Evolutionary conservation across 2,797 vertebrate species (phyloP).

Genomic region (Ciconia nigra): DNA sequence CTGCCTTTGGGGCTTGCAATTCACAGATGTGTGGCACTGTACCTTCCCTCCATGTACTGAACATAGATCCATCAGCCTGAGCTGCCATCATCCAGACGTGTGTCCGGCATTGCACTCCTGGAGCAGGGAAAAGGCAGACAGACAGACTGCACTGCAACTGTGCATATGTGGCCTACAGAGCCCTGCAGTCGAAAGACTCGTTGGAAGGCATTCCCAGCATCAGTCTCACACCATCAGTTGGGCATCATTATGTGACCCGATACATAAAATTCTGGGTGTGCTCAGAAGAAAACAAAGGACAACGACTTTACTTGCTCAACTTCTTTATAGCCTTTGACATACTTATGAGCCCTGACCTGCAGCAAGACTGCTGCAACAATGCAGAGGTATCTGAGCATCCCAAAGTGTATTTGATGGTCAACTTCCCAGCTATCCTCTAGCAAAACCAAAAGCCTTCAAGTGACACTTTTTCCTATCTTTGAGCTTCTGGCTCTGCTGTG

Average conservation of each 20-base stretch:
- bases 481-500: not conserved
- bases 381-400: not conserved
- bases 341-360: not conserved
- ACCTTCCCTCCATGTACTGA: not conserved
- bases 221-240: not conserved
- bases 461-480: not conserved
- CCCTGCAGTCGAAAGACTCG: rapidly evolving
- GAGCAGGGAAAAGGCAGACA: not conserved
- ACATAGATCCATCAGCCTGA: not conserved
- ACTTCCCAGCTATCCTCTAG: not conserved
- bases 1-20: not conserved
- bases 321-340: not conserved
- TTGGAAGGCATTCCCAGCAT: not conserved
- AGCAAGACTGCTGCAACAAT: not conserved
- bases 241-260: rapidly evolving
- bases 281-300: not conserved
- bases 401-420: rapidly evolving
- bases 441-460: not conserved
- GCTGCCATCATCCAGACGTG: not conserved
- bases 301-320: not conserved
- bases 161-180: not conserved
- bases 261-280: not conserved
- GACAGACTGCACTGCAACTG: not conserved
- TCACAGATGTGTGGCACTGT: not conserved
- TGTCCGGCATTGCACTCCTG: not conserved